These are phyloP conservation scores for Nannoperca obscura DNA, from an alignment of 2,797 vertebrate species.

Conservation along the genomic window DNA sequence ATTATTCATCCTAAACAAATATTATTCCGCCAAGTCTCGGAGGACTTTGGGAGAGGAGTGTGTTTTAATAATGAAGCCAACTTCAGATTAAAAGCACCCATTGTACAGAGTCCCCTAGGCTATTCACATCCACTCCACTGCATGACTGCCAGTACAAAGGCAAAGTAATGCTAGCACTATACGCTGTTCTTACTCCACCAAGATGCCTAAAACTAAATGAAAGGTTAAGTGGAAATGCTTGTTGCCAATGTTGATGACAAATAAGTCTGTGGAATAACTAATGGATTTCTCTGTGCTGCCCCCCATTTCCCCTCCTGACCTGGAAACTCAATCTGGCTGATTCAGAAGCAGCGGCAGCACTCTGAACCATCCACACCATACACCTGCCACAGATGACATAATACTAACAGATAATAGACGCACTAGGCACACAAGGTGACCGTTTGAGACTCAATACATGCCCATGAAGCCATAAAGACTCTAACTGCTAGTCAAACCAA, in stretches of 20 bases:
- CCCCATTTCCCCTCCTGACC: background rate
- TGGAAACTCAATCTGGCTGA: conserved; percentile 31
- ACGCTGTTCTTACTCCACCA: conserved; percentile 28
- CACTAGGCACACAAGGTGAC: conserved; percentile 20
- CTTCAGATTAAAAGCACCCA: conserved; percentile 77
- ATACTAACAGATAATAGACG: conserved; percentile 39
- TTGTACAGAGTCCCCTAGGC: conserved; percentile 64
- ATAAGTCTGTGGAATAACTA: conserved; percentile 20
- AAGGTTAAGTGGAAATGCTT: conserved; percentile 51
- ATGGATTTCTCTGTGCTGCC: background rate
- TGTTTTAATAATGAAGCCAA: conserved; percentile 81
- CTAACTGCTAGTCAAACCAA: conserved; percentile 8
- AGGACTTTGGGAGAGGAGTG: conserved; percentile 72
- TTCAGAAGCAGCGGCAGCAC: conserved; percentile 14
- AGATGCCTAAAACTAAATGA: conserved; percentile 43
- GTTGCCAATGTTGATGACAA: conserved; percentile 19
- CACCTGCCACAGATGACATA: conserved; percentile 25
- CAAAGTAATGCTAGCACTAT: conserved; percentile 37
- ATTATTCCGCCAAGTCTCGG: conserved; percentile 80
- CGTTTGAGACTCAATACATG: background rate
- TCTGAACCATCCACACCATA: conserved; percentile 8
- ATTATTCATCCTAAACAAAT: conserved; percentile 84
- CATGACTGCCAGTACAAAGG: conserved; percentile 65
- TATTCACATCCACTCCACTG: conserved; percentile 57
- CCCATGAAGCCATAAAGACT: conserved; percentile 20